Percentiles rank a stretch among this genome's conserved stretches.
phyloP scores from a whole-genome alignment of 2,888 invertebrate genomes.

The Seladonia tumulorum region DNA sequence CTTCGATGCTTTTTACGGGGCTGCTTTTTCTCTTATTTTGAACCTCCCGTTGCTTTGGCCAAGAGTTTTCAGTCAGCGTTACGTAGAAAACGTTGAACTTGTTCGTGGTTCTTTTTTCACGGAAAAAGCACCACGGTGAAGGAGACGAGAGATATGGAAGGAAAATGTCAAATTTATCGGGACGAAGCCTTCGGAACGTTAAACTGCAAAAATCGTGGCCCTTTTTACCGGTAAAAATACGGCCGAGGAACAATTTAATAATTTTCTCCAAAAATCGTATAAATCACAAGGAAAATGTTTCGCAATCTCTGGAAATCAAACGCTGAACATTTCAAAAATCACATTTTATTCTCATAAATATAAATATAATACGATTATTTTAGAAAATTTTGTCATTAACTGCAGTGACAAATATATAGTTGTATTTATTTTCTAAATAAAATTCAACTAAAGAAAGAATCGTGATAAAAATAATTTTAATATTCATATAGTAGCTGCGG shows the following conservation, averaged over 20 bases:
- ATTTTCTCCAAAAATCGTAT: background rate
- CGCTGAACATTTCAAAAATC: background rate
- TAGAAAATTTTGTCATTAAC: no score
- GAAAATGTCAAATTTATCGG: conserved; percentile 64
- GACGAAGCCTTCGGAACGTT: conserved; percentile 28
- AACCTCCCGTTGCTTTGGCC: conserved; percentile 73
- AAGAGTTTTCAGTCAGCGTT: conserved; percentile 73
- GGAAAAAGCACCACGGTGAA: conserved; percentile 53
- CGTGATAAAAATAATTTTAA: no score
- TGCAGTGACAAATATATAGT: no score
- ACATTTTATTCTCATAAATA: no score
- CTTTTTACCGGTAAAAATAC: background rate
- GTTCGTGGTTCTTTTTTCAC: conserved; percentile 60
- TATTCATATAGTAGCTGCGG: no score
- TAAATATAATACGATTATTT: no score
- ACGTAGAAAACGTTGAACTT: conserved; percentile 74
- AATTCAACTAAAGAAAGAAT: no score
- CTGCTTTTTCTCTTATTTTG: conserved; percentile 68
- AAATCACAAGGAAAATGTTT: background rate
- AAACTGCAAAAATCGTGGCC: conserved; percentile 43
- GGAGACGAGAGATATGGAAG: conserved; percentile 54
- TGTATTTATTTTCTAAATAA: no score
- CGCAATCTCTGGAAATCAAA: background rate
- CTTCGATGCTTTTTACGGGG: conserved; percentile 77
- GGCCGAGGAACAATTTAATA: background rate